Conservation (phyloP, 2,888 invertebrate species). For the Andrena trimmerana region DNA sequence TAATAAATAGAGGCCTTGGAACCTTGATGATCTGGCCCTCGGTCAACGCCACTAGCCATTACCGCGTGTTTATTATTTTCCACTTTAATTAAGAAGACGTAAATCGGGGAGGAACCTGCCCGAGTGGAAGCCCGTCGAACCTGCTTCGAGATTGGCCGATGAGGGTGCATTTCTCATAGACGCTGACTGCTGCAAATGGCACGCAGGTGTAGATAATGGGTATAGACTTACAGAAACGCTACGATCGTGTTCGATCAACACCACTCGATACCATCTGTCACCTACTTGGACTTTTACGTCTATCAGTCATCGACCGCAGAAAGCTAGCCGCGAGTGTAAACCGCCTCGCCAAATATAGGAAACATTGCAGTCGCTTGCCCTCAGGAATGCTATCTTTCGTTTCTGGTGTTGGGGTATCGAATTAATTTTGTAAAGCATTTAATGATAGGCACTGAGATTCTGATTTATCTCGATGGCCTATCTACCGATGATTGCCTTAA, state of each 20-base stretch:
- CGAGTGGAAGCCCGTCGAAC: not conserved
- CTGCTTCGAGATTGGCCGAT: not conserved
- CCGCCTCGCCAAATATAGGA: slow-evolving; percentile 33
- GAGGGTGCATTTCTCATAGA: not conserved
- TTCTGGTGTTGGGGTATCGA: not conserved
- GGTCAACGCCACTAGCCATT: slow-evolving; percentile 13
- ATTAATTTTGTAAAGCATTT: not conserved
- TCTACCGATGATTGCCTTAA: not conserved
- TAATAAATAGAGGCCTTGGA: slow-evolving; percentile 32
- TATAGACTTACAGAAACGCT: slow-evolving; percentile 31
- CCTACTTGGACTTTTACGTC: slow-evolving; percentile 26
- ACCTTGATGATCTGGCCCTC: not conserved
- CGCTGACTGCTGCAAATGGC: not conserved
- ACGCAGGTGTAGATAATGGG: slow-evolving; percentile 23
- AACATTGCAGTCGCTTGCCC: slow-evolving; percentile 1
- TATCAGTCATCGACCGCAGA: slow-evolving; percentile 46
- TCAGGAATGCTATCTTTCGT: slow-evolving; percentile 23
- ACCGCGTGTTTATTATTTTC: slow-evolving; percentile 19
- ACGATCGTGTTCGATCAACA: slow-evolving; percentile 12
- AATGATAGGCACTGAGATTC: not conserved
- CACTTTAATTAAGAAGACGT: slow-evolving; percentile 26
- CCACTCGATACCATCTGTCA: slow-evolving; percentile 35
- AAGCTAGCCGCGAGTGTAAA: slow-evolving; percentile 34
- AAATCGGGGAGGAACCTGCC: not conserved
- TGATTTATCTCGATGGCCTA: not conserved